Percentiles rank a stretch among this genome's conserved stretches.
Conservation (phyloP, 2,113 vertebrate genomes). For the Dendropsophus ebraccatus region DNA sequence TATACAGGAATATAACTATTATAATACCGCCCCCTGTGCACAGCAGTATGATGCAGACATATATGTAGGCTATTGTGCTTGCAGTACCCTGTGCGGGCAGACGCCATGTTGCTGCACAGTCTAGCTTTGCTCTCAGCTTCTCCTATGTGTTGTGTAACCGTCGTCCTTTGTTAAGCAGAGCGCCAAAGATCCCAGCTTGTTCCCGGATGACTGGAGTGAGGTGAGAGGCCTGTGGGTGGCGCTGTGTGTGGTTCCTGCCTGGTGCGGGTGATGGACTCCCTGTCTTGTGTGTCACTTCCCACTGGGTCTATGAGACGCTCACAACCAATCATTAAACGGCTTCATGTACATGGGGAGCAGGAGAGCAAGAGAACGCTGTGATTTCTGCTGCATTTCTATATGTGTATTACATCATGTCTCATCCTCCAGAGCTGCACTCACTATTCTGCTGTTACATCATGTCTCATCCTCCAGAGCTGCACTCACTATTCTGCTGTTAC, state of each 20-base stretch:
- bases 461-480: too few relatives aligned
- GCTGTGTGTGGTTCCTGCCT: conserved; percentile 3
- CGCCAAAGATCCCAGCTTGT: conserved; percentile 65
- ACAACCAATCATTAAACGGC: neutral
- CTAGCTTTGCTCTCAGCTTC: neutral
- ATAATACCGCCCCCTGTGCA: too few relatives aligned
- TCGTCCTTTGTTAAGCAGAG: conserved; percentile 72
- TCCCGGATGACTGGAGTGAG: conserved; percentile 68
- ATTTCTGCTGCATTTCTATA: too few relatives aligned
- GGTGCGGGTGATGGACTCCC: conserved; percentile 41
- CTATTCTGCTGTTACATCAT: too few relatives aligned
- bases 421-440: neutral
- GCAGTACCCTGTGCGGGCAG: neutral
- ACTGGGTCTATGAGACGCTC: neutral
- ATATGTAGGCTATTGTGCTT: too few relatives aligned
- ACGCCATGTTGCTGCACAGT: neutral
- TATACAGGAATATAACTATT: too few relatives aligned
- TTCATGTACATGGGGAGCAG: neutral
- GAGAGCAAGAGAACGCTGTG: too few relatives aligned
- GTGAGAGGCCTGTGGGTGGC: conserved; percentile 33
- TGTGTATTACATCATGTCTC: too few relatives aligned
- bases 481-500: too few relatives aligned
- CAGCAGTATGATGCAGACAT: too few relatives aligned
- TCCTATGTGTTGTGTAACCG: conserved; percentile 61
- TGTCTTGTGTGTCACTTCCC: neutral